These are phyloP conservation scores for Hedya salicella DNA, from an alignment of 2,888 invertebrate species.

Conservation along the genomic window DNA sequence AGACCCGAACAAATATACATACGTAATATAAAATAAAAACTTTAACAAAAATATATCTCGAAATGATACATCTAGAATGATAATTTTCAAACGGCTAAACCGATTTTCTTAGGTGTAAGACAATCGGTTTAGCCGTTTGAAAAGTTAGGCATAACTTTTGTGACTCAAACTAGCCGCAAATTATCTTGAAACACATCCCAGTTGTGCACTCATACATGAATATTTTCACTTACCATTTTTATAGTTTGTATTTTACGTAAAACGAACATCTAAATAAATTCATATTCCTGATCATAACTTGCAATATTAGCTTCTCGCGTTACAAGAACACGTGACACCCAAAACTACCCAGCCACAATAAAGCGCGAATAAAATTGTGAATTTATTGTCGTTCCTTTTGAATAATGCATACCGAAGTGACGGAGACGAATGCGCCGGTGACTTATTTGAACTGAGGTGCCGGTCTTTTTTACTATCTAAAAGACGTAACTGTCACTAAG, in stretches of 20 bases:
- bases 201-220: not conserved
- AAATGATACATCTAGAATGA: too few relatives aligned
- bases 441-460: slow-evolving; percentile 36
- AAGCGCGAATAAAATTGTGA: slow-evolving; percentile 39
- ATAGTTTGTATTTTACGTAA: too few relatives aligned
- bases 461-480: not conserved
- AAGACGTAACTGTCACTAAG: not conserved
- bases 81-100: too few relatives aligned
- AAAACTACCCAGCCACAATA: slow-evolving; percentile 36
- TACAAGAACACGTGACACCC: slow-evolving; percentile 18
- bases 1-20: too few relatives aligned
- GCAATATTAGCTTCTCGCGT: slow-evolving; percentile 15
- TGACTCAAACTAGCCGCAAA: too few relatives aligned
- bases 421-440: slow-evolving; percentile 35
- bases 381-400: slow-evolving; percentile 39
- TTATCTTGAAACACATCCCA: too few relatives aligned
- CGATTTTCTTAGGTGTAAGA: too few relatives aligned
- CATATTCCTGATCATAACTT: slow-evolving; percentile 12
- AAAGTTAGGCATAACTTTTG: too few relatives aligned
- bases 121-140: too few relatives aligned
- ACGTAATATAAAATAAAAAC: too few relatives aligned
- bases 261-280: slow-evolving; percentile 7
- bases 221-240: not conserved
- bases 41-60: too few relatives aligned
- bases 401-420: slow-evolving; percentile 40